Evolutionary conservation across 2,888 invertebrate species (phyloP), one percentile per base, ranked within the genome.

Genomic region (Erebia ligea): DNA sequence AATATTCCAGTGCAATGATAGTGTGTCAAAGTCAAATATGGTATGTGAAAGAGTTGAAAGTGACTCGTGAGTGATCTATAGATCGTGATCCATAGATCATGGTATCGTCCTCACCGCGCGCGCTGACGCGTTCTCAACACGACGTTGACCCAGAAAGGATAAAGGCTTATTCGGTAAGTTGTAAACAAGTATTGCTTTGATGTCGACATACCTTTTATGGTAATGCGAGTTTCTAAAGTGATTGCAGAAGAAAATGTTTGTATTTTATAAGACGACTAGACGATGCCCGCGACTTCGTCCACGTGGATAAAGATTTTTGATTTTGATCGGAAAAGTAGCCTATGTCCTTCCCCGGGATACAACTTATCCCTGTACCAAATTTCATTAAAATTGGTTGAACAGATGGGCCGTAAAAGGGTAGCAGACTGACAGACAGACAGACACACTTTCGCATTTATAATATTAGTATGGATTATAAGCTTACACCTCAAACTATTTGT

Each of bases 91-190:
- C 80, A 85, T 86, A 87, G 90, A 91, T 86, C 87, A 93, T 93
- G 93, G 93, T 93, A 82, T 93, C 93, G 84, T 93, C 93, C 84
- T 92, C 93, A 82, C 92, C 93, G 84, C 91, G 91, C 74, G 90
- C 92, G 85, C 91, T 90, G 80, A 81, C 90, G 73, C 91, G 92
- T 77, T 88, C 88, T 84, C 88, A 88, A 76, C 89, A 88, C 84
- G 90, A 90, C 78, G 89, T 93, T 84, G 93, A 92, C 86, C 90
- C 91, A 83, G 89, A 92, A 84, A 89, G 92, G 84, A 92, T 92
- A 81, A 91, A 92, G 81, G 91, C 90, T 74, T 93, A 92, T 82
- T 91, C 91, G 75, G 93, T 93, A 78, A 91, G 92, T 92, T 40
- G 50, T 34, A 52, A 67, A 70, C 63, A 42, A 67, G 63, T 63